A percentile compares a stretch with the other conserved stretches of the same genome.
phyloP scores from a whole-genome alignment of 2,888 invertebrate species.

The Oligia fasciuncula region DNA sequence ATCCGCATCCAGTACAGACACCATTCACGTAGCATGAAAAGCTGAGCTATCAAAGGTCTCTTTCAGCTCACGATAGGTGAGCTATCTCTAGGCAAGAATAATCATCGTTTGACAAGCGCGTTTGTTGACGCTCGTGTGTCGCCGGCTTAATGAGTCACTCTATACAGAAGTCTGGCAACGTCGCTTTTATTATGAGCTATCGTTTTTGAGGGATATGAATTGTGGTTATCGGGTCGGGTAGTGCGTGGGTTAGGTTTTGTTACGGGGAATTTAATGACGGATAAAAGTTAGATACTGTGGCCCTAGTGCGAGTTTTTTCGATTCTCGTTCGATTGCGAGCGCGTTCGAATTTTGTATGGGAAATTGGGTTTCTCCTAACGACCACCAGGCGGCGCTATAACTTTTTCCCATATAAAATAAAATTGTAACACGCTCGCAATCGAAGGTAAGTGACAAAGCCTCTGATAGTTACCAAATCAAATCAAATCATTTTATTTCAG shows the following conservation, averaged over 20 bases:
- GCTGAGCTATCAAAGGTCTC: slow-evolving; percentile 63
- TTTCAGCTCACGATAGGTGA: slow-evolving; percentile 64
- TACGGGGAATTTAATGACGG: neutral
- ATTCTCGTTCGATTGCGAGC: too few species aligned
- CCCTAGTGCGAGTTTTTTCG: too few species aligned
- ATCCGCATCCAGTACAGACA: slow-evolving; percentile 62
- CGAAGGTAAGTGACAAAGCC: too few species aligned
- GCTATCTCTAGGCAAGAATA: slow-evolving; percentile 62
- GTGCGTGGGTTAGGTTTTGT: neutral
- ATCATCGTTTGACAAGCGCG: slow-evolving; percentile 65
- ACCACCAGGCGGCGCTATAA: too few species aligned
- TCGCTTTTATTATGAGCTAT: slow-evolving; percentile 21
- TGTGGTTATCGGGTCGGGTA: slow-evolving; percentile 12
- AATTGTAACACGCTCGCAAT: too few species aligned
- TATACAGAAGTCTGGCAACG: slow-evolving; percentile 33
- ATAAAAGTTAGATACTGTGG: neutral
- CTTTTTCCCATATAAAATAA: too few species aligned
- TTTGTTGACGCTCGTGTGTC: slow-evolving; percentile 58
- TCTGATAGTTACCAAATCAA: neutral
- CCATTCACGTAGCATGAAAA: slow-evolving; percentile 65
- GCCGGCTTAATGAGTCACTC: slow-evolving; percentile 56
- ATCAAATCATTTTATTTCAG: too few species aligned
- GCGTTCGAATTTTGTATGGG: too few species aligned
- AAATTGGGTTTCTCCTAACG: too few species aligned
- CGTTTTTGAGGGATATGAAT: slow-evolving; percentile 14